Conservation (phyloP, 2,113 vertebrate species). For the Sceloporus undulatus region DNA sequence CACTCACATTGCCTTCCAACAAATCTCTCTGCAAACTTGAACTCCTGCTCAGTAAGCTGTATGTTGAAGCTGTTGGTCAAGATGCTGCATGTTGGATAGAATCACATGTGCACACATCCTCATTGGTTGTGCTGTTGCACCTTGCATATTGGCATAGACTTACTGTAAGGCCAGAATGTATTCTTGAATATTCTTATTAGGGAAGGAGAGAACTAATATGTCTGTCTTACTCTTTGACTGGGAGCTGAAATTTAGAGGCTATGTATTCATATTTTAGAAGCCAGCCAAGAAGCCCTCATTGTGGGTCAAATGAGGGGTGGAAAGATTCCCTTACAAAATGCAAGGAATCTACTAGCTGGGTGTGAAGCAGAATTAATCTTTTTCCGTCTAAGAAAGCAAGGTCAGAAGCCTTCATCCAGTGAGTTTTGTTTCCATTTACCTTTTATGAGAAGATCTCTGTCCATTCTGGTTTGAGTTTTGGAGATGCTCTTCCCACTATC, state of each 20-base stretch:
- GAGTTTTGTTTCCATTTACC: no score
- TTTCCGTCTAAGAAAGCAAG: background rate
- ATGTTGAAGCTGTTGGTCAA: background rate
- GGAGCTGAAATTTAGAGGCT: background rate
- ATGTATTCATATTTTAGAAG: background rate
- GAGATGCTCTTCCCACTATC: background rate
- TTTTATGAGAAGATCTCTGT: background rate
- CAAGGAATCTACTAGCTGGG: no score
- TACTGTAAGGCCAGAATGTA: background rate
- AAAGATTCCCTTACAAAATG: no score
- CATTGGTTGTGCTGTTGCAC: background rate
- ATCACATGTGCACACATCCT: no score
- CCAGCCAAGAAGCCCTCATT: background rate
- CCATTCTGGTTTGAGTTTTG: background rate
- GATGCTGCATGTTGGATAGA: background rate
- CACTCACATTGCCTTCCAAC: background rate
- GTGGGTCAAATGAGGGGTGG: no score
- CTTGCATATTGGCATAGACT: background rate
- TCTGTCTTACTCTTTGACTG: background rate
- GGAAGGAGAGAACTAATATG: no score
- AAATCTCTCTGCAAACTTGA: background rate
- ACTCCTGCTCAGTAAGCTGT: background rate
- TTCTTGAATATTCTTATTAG: no score
- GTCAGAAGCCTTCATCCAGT: background rate
- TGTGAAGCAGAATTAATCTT: background rate